Evolutionary conservation across 2,888 invertebrate species (phyloP).

Genomic region (Harmothoe impar): DNA sequence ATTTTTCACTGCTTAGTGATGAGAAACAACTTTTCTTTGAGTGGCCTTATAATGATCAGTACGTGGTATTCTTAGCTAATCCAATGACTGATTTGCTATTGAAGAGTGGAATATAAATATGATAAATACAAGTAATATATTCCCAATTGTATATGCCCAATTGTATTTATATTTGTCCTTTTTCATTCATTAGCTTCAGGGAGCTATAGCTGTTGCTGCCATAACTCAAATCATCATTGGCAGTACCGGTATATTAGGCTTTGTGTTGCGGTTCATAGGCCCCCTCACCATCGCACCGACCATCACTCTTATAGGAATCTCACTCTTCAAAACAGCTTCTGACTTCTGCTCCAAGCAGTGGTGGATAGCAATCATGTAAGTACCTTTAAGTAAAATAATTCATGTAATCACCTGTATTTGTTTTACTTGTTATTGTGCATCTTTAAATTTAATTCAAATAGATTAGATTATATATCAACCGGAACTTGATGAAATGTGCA

Average conservation of each 20-base stretch:
- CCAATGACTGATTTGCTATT: too few species aligned
- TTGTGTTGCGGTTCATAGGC: conserved; percentile 36
- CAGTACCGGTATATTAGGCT: neutral
- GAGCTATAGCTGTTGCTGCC: conserved; percentile 45
- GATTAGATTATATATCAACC: neutral
- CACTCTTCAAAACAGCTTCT: conserved; percentile 43
- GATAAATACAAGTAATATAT: too few species aligned
- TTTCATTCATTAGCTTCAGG: conserved; percentile 46
- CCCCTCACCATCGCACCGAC: conserved; percentile 44
- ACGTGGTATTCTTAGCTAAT: too few species aligned
- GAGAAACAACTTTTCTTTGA: too few species aligned
- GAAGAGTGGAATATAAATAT: too few species aligned
- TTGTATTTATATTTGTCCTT: too few species aligned
- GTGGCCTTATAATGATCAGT: too few species aligned
- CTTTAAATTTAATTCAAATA: neutral
- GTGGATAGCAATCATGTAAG: conserved; percentile 57
- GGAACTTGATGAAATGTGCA: too few species aligned
- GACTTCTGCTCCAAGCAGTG: conserved; percentile 44
- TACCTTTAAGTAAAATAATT: neutral
- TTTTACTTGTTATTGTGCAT: neutral
- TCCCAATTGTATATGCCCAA: too few species aligned
- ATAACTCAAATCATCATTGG: conserved; percentile 26
- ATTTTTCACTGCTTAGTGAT: too few species aligned
- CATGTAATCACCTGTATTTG: neutral
- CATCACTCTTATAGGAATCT: conserved; percentile 48